These are phyloP conservation scores for Tineola bisselliella DNA, from an alignment of 2,888 invertebrate genomes.

Conservation along the genomic window DNA sequence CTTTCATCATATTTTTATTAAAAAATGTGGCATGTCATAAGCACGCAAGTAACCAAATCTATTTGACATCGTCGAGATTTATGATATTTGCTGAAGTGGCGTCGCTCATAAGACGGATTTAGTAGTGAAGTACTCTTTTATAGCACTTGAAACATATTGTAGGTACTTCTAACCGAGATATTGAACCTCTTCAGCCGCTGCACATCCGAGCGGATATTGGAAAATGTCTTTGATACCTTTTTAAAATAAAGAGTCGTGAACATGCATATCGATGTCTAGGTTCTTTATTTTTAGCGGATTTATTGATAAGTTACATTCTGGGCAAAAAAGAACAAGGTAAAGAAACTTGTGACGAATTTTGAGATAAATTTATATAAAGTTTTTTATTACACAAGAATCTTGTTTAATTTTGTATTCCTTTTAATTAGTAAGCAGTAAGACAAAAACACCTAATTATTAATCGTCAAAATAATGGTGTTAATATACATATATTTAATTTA, in stretches of 20 bases:
- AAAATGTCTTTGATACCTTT: slow-evolving; percentile 1
- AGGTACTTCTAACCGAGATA: background rate
- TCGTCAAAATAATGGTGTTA: too few species aligned
- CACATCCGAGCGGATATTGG: slow-evolving; percentile 4
- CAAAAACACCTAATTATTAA: too few species aligned
- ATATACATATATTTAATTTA: too few species aligned
- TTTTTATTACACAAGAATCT: too few species aligned
- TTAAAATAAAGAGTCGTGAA: background rate
- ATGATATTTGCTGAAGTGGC: slow-evolving; percentile 5
- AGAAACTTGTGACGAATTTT: too few species aligned
- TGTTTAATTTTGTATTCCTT: too few species aligned
- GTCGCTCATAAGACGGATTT: background rate
- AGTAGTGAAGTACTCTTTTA: slow-evolving; percentile 4
- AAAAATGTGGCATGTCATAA: background rate
- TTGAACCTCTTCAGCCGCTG: background rate
- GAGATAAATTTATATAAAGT: too few species aligned
- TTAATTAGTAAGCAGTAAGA: too few species aligned
- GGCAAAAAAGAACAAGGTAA: too few species aligned
- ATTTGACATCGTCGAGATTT: background rate
- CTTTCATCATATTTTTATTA: background rate
- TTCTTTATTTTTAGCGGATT: too few species aligned
- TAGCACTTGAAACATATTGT: slow-evolving; percentile 12
- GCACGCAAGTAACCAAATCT: background rate
- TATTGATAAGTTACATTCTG: too few species aligned
- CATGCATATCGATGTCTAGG: background rate